Base-by-base conservation (phyloP, 2,113 vertebrate species). In the Plestiodon gilberti region DNA sequence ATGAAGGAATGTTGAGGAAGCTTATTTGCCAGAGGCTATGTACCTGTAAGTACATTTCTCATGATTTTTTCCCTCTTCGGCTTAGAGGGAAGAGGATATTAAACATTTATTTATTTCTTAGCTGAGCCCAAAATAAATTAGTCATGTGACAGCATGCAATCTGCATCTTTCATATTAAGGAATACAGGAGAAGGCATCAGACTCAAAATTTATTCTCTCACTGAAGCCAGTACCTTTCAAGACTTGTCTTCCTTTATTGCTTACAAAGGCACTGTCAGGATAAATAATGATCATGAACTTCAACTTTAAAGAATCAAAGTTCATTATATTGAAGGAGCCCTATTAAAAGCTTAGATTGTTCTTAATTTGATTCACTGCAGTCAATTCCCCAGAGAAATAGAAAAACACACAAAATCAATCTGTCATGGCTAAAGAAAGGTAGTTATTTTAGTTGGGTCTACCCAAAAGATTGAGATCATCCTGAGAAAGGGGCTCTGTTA, bases 11-110 rank as follows among this genome's bases (percentile, higher is more conserved):
- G 97, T 94, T 98, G 95, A 96, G 93, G 96, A 97, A 93, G 95
- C 95, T 97, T 89, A 95, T 98, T 94, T 98, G 96, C 96, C 95
- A 93, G 90, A 96, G 94, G 89, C 96, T 97, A 94, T 97, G 97
- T 88, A 89, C 95, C 90, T 92, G 96, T 98, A 97, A 98, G 96
- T 94, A 71, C 40, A 5, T 84, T 85, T 88, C 64, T 81, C 33
- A 6, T 48, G 52, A 18, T 57, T 67, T 69, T 38, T 64, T 48
- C 8, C 43, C 22, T 20, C 80, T 85, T 22, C 81, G 89, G 86
- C 83, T 65, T 64, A 75, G 75, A 76, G 83, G 80, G 30, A 25
- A 9, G 30, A 15, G 86, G 85, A 87, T 1, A 61, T 74, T 87
- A 93, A 81, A 86, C 61, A 79, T 65, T 88, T 43, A 69, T 77